A percentile compares a stretch with the other conserved stretches of the same genome.
Evolutionary conservation across 2,888 invertebrate species (phyloP).

Genomic region (Melieria crassipennis): DNA sequence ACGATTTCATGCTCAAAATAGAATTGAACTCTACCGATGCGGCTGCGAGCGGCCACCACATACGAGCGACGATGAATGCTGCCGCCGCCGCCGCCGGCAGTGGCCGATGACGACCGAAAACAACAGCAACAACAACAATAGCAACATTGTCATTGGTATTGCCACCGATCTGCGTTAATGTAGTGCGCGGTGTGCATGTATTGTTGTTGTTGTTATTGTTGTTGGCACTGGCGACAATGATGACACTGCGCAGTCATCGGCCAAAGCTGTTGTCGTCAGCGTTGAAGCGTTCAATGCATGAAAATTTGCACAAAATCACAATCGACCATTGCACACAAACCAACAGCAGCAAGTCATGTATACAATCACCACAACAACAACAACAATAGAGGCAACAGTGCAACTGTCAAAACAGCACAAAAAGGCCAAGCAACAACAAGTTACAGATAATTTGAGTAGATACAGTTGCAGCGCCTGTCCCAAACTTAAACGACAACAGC

Average conservation of each 20-base stretch:
- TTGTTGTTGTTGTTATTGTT: no score
- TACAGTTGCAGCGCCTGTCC: no score
- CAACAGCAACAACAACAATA: no score
- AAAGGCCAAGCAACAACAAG: no score
- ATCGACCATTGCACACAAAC: constrained; percentile 6
- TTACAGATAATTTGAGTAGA: no score
- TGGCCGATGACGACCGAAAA: no score
- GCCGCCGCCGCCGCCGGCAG: background rate
- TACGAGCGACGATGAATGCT: background rate
- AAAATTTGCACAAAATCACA: background rate
- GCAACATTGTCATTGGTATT: no score
- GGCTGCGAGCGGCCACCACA: constrained; percentile 8
- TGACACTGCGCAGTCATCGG: constrained; percentile 29
- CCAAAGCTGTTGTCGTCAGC: constrained; percentile 35
- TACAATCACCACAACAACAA: no score
- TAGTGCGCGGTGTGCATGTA: no score
- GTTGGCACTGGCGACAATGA: background rate
- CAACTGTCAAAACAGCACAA: no score
- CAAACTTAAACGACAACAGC: constrained; percentile 11
- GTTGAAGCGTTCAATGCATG: constrained; percentile 26
- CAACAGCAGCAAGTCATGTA: background rate
- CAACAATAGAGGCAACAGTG: no score
- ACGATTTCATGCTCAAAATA: constrained; percentile 44
- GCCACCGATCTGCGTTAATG: no score
- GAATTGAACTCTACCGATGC: constrained; percentile 40